Conservation (phyloP, 2,888 invertebrate genomes). For the Ligdia adustata region DNA sequence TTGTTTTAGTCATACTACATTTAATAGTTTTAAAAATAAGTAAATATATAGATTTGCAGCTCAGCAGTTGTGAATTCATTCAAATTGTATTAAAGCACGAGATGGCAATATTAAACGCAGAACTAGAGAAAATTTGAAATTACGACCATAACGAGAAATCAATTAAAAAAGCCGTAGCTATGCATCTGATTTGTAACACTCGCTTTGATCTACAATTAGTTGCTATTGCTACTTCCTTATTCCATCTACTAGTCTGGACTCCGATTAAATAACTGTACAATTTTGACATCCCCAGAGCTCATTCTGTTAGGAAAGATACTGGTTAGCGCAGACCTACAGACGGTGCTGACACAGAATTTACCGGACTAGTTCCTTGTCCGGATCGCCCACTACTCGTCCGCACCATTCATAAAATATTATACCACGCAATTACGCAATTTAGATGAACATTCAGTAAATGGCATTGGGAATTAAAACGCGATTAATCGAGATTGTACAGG, state of each 20-base stretch:
- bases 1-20: too few species aligned
- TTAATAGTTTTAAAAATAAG: too few species aligned
- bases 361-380: conserved; percentile 53
- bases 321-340: conserved; percentile 29
- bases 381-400: conserved; percentile 76
- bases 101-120: too few species aligned
- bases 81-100: too few species aligned
- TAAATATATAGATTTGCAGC: too few species aligned
- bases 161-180: conserved; percentile 2
- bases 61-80: too few species aligned
- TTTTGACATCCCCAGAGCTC: conserved; percentile 32
- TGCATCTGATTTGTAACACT: conserved; percentile 23
- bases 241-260: conserved; percentile 18
- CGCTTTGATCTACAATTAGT: conserved; percentile 25
- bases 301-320: conserved; percentile 47
- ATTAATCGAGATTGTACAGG: conserved; percentile 39
- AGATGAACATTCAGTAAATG: conserved; percentile 53
- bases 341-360: conserved; percentile 60
- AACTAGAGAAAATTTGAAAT: not conserved
- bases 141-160: conserved; percentile 22
- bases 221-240: conserved; percentile 26
- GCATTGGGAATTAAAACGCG: conserved; percentile 52
- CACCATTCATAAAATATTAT: conserved; percentile 67
- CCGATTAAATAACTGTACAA: conserved; percentile 25
- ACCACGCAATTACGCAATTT: conserved; percentile 69